Conservation (phyloP, 92 coral and sea anemone genomes). For the Blastomussa wellsi region DNA sequence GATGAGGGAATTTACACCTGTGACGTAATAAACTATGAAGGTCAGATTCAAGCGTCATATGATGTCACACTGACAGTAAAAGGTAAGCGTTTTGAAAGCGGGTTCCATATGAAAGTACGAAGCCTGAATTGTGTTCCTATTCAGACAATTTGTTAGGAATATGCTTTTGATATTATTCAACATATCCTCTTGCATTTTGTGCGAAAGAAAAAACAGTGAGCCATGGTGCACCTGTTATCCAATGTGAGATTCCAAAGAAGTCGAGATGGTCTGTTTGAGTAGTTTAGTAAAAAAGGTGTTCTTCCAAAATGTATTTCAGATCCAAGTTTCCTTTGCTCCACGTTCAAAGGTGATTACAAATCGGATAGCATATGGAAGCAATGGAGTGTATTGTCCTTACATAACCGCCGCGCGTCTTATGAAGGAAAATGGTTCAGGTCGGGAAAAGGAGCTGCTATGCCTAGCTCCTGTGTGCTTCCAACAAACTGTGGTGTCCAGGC, state of each 20-base stretch:
- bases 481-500: slow-evolving; percentile 52
- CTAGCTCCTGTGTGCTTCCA: not conserved
- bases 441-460: not conserved
- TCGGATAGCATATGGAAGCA: not conserved
- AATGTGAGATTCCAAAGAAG: not conserved
- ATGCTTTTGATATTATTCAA: too few relatives aligned
- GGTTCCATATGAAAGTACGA: too few relatives aligned
- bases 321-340: slow-evolving; percentile 12
- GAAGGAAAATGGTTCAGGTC: slow-evolving; percentile 9
- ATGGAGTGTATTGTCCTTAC: not conserved
- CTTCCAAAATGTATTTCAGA: not conserved
- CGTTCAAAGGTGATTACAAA: not conserved
- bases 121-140: too few relatives aligned
- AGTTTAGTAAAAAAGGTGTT: not conserved
- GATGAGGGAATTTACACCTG: slow-evolving; percentile 26
- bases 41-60: not conserved
- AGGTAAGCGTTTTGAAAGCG: not conserved
- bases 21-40: slow-evolving; percentile 1
- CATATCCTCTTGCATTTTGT: too few relatives aligned
- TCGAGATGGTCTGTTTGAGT: too few relatives aligned
- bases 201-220: too few relatives aligned
- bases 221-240: too few relatives aligned
- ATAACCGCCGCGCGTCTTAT: not conserved
- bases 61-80: not conserved
- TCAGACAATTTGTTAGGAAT: too few relatives aligned